Conservation (phyloP, 2,113 vertebrate species). For the Sitta europaea region DNA sequence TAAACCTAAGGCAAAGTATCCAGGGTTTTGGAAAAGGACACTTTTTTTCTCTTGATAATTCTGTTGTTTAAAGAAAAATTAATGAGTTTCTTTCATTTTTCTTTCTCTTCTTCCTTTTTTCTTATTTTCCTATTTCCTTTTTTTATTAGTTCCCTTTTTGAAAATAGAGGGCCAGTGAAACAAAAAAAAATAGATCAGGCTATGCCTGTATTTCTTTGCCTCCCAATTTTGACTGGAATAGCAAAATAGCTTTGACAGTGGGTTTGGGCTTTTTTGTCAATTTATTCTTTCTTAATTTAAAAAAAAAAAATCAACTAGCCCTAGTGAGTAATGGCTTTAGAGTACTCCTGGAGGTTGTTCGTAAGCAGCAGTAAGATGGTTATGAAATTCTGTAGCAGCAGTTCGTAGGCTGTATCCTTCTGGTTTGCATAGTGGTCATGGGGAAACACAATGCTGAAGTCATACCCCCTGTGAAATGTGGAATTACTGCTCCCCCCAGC, state of each 20-base stretch:
- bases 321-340: neutral
- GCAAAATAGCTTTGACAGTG: neutral
- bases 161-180: neutral
- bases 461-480: neutral
- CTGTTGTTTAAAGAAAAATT: neutral
- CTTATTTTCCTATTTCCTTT: neutral
- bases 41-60: neutral
- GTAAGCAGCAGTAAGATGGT: neutral
- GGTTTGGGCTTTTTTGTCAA: rapidly evolving
- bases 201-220: neutral
- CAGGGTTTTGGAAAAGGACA: neutral
- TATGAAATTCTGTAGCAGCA: neutral
- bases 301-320: neutral
- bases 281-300: neutral
- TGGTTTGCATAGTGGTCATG: neutral
- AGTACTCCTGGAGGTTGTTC: neutral
- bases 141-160: neutral
- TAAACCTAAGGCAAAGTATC: neutral
- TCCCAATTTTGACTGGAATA: neutral
- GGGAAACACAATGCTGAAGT: neutral
- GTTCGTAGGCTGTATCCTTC: neutral
- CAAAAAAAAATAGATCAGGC: neutral
- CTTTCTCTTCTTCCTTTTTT: neutral
- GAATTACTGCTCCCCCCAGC: neutral
- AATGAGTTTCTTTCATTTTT: neutral